phyloP scores from a whole-genome alignment of 2,113 vertebrate species.

The Diphyllodes magnificus region DNA sequence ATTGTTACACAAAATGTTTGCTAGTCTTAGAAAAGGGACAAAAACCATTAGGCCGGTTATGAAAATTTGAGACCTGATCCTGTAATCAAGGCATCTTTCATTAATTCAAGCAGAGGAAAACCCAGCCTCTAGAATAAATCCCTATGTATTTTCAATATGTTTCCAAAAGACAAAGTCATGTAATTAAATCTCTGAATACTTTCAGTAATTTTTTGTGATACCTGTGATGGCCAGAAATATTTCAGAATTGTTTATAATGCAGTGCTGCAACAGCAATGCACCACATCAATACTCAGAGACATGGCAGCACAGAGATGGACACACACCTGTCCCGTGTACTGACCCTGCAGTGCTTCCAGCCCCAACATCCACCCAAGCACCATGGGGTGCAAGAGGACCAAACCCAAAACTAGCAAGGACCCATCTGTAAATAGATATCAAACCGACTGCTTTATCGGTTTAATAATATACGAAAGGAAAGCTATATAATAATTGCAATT shows the following conservation, averaged over 20 bases:
- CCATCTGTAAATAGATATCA: too few relatives aligned
- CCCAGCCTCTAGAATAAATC: not conserved
- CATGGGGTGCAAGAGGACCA: accelerated
- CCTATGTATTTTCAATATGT: not conserved
- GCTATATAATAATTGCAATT: too few relatives aligned
- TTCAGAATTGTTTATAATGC: not conserved
- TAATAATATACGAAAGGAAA: not conserved
- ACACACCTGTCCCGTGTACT: accelerated
- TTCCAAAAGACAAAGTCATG: not conserved
- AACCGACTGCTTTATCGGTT: accelerated
- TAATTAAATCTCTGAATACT: not conserved
- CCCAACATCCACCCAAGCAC: accelerated
- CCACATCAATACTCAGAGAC: accelerated
- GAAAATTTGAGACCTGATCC: not conserved
- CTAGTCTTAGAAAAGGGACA: not conserved
- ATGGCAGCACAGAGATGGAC: accelerated
- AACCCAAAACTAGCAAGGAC: not conserved
- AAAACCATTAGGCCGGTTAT: not conserved
- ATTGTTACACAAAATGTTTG: not conserved
- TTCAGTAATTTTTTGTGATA: not conserved
- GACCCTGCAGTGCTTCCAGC: too few relatives aligned
- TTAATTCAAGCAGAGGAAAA: not conserved
- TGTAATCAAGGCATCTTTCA: not conserved
- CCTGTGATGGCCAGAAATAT: not conserved
- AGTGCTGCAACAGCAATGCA: not conserved